Conservation (phyloP, 2,888 invertebrate species). For the Pandemis cinnamomeana region DNA sequence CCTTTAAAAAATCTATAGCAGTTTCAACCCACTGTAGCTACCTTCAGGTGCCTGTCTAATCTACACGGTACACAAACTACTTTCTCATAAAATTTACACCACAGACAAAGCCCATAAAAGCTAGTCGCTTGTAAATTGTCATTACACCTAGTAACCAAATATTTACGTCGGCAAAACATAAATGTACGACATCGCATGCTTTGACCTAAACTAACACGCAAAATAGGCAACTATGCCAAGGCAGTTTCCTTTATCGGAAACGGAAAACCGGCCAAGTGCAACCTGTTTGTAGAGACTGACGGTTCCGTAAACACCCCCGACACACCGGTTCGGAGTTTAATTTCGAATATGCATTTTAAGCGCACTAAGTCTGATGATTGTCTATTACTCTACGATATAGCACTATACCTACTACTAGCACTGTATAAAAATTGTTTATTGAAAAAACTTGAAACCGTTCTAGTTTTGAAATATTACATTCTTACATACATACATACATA, state of each 20-base stretch:
- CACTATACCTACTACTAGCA: too few relatives aligned
- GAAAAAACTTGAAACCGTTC: too few relatives aligned
- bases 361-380: too few relatives aligned
- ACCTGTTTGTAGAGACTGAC: not conserved
- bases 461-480: too few relatives aligned
- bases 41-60: too few relatives aligned
- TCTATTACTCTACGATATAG: too few relatives aligned
- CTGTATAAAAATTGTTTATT: too few relatives aligned
- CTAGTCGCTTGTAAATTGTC: conserved; percentile 15
- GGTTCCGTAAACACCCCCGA: not conserved
- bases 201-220: conserved; percentile 34
- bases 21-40: not conserved
- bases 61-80: not conserved
- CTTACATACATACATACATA: too few relatives aligned
- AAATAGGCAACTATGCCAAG: conserved; percentile 22
- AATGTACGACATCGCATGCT: conserved; percentile 11
- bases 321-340: not conserved
- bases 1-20: not conserved
- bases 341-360: too few relatives aligned
- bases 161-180: conserved; percentile 8
- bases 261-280: conserved; percentile 42
- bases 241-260: conserved; percentile 25
- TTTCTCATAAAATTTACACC: not conserved
- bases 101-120: not conserved
- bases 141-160: conserved; percentile 26